These are phyloP conservation scores for Agriotes lineatus DNA, from an alignment of 2,888 invertebrate species.

Conservation along the genomic window DNA sequence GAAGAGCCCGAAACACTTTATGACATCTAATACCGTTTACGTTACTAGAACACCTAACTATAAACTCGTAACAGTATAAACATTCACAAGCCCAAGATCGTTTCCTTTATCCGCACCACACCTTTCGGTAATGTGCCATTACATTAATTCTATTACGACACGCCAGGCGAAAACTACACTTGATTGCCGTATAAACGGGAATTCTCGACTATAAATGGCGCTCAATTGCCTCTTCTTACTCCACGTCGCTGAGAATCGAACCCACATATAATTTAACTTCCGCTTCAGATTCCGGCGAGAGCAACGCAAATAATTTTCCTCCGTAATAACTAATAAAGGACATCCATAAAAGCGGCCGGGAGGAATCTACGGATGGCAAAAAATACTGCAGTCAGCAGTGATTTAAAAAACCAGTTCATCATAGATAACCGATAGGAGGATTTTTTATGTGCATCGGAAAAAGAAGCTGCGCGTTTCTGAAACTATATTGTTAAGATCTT, in stretches of 20 bases:
- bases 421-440: too few relatives aligned
- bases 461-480: too few relatives aligned
- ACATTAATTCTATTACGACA: conserved; percentile 63
- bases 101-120: conserved; percentile 57
- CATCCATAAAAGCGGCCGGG: too few relatives aligned
- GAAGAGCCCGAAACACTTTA: conserved; percentile 21
- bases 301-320: conserved; percentile 24
- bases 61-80: conserved; percentile 43
- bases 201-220: conserved; percentile 60
- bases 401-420: too few relatives aligned
- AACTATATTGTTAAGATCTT: too few relatives aligned
- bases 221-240: conserved; percentile 52
- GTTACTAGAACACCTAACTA: conserved; percentile 35
- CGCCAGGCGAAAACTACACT: conserved; percentile 62
- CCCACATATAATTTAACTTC: conserved; percentile 53
- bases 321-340: neutral
- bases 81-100: conserved; percentile 51
- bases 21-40: conserved; percentile 36
- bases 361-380: too few relatives aligned
- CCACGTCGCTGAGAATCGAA: conserved; percentile 47
- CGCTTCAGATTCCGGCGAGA: conserved; percentile 36
- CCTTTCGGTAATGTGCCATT: conserved; percentile 59
- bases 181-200: conserved; percentile 62
- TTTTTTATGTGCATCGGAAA: too few relatives aligned
- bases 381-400: too few relatives aligned